Base-by-base conservation (phyloP, 2,888 invertebrate species). In the Andricus quercusramuli region DNA sequence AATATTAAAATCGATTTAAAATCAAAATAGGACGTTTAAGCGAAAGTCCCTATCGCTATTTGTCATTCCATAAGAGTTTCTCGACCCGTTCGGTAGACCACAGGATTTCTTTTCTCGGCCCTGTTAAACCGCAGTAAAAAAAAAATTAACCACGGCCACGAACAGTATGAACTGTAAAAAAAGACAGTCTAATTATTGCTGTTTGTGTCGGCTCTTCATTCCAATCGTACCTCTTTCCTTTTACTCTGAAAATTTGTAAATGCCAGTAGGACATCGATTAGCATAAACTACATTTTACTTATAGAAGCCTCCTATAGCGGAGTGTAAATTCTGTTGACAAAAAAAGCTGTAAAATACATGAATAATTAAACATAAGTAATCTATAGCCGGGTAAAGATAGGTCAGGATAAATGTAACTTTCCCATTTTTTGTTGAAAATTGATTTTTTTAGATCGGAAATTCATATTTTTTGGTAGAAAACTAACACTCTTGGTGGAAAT, bases 51-150 rank as follows among this genome's bases (percentile, higher is more conserved):
- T 83, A 83, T 81, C 41, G 81, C 78, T 81, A 82, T 82, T 68
- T 80, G 81, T 82, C 82, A 79, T 66, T 80, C 47, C 22, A 44
- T 80, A 83, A 85, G 86, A 88, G 86, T 89, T 88, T 88, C 89
- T 84, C 85, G 87, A 85, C 82, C 84, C 83, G 84, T 83, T 82
- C 78, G 79, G 82, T 80, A 83, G 82, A 88, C 90, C 88, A 83
- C 89, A 89, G 83, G 82, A 87, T 88, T 88, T 89, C 87, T 89
- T 88, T 86, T 85, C 86, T 85, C 81, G 86, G 84, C 86, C 81
- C 82, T 83, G 78, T 74, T 78, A 85, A 88, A 88, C 87, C 87
- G 82, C 86, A 74, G n/a, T 22, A 82, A 86, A 82, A 79, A 84
- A 87, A 87, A 84, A 84, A 82, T 68, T 79, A 78, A 81, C 81